phyloP scores from a whole-genome alignment of 2,888 invertebrate genomes.

The Drosophila incognita region DNA sequence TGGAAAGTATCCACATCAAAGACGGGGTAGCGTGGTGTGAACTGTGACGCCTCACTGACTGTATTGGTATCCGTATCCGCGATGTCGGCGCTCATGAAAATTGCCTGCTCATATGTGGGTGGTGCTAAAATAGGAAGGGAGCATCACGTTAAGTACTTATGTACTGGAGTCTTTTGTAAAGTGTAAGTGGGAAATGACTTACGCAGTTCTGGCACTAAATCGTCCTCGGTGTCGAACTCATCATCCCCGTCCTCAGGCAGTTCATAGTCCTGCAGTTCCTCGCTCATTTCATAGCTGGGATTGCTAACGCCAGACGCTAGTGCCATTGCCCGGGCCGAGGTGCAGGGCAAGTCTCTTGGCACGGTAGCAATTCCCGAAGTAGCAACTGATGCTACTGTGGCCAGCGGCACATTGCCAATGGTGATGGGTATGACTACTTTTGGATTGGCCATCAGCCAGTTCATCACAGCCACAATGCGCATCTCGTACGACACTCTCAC shows the following conservation, averaged over 20 bases:
- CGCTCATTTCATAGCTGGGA: constrained; percentile 48
- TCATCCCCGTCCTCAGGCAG: constrained; percentile 69
- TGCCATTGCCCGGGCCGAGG: constrained; percentile 73
- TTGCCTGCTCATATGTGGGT: constrained; percentile 84
- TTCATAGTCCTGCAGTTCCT: constrained; percentile 63
- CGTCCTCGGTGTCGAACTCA: constrained; percentile 61
- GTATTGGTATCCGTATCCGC: constrained; percentile 81
- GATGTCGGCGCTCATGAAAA: constrained; percentile 82
- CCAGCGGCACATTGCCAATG: constrained; percentile 84
- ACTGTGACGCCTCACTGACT: constrained; percentile 70
- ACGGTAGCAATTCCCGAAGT: constrained; percentile 32
- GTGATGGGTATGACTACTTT: constrained; percentile 81
- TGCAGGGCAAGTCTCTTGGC: constrained; percentile 72
- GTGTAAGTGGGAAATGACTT: constrained; percentile 26
- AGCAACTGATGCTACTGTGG: constrained; percentile 31
- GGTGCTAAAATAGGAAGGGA: constrained; percentile 73
- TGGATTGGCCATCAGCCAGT: constrained; percentile 79
- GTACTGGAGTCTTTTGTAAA: not conserved
- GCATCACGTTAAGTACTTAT: not conserved
- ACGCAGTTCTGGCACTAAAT: constrained; percentile 70
- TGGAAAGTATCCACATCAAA: constrained; percentile 81
- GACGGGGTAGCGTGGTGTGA: constrained; percentile 84
- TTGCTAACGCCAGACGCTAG: constrained; percentile 46
- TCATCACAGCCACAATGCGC: constrained; percentile 79
- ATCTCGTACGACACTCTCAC: constrained; percentile 83